phyloP scores from a whole-genome alignment of 1,140 invertebrate genomes.

The Plectus sambesii region DNA sequence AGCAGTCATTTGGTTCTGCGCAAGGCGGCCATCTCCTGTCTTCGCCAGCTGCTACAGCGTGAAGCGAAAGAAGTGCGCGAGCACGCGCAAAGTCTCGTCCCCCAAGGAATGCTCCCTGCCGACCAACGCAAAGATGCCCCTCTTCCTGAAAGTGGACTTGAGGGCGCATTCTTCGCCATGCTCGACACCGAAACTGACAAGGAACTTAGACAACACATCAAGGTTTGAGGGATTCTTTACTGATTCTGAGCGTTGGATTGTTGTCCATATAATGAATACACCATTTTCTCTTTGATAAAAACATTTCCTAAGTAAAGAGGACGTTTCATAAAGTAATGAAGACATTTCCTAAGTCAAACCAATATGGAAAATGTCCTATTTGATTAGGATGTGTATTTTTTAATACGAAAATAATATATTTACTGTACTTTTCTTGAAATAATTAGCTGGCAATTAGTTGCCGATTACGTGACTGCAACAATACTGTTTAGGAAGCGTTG shows the following conservation, averaged over 20 bases:
- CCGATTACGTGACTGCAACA: slow-evolving; percentile 1
- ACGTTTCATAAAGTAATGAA: no score
- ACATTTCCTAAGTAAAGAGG: no score
- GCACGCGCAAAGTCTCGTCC: slow-evolving; percentile 64
- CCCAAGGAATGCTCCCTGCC: slow-evolving; percentile 54
- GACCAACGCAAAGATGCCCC: slow-evolving; percentile 39
- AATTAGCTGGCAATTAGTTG: no score
- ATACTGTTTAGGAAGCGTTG: slow-evolving; percentile 65
- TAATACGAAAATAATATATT: no score
- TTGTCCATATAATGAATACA: no score
- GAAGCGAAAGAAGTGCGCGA: slow-evolving; percentile 91
- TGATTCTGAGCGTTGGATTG: no score
- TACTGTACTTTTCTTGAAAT: no score
- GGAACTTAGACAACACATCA: slow-evolving; percentile 69
- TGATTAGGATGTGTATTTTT: no score
- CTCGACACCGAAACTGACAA: slow-evolving; percentile 81
- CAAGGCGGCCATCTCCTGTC: slow-evolving; percentile 81
- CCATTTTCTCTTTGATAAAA: no score
- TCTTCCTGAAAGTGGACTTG: slow-evolving; percentile 61
- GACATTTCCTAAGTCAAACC: no score
- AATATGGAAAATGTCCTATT: no score
- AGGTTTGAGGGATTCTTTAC: no score
- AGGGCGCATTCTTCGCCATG: slow-evolving; percentile 81
- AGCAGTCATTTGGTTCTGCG: slow-evolving; percentile 77
- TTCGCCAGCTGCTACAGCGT: slow-evolving; percentile 83